A percentile compares a stretch with the other conserved stretches of the same genome.
Evolutionary conservation across 2,113 vertebrate genomes (phyloP).

Genomic region (Sterna hirundo): DNA sequence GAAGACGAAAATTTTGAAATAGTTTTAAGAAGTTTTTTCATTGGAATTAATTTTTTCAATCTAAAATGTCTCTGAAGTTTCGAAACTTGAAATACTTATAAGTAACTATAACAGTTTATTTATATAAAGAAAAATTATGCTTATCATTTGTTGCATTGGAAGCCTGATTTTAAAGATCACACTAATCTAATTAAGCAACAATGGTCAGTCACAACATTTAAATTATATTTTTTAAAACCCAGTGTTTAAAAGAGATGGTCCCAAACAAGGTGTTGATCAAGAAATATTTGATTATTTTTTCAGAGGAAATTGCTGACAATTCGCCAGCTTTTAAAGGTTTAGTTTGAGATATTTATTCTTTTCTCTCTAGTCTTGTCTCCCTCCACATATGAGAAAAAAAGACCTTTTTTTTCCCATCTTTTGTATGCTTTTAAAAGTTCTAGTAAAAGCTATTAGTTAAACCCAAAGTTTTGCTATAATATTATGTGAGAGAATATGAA

Average conservation of each 20-base stretch:
- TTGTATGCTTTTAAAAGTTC: neutral
- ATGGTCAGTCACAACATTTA: neutral
- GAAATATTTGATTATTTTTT: neutral
- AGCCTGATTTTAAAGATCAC: neutral
- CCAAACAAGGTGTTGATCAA: neutral
- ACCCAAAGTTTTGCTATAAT: neutral
- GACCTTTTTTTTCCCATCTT: neutral
- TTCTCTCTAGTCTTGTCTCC: neutral
- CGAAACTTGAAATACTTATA: neutral
- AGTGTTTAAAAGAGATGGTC: neutral
- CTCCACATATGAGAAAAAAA: neutral
- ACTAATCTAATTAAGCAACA: neutral
- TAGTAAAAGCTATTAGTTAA: neutral
- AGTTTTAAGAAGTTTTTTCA: neutral
- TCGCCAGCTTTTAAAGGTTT: neutral
- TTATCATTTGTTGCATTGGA: neutral
- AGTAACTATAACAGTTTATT: neutral
- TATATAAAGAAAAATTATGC: neutral
- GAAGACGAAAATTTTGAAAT: neutral
- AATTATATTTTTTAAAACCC: neutral
- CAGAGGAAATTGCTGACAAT: neutral
- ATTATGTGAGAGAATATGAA: neutral
- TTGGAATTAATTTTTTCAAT: neutral
- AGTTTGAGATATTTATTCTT: neutral
- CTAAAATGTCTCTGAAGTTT: neutral